A percentile compares a stretch with the other conserved stretches of the same genome.
Evolutionary conservation across 1,140 invertebrate species (phyloP).

Genomic region (Brachionus paranguensis): DNA sequence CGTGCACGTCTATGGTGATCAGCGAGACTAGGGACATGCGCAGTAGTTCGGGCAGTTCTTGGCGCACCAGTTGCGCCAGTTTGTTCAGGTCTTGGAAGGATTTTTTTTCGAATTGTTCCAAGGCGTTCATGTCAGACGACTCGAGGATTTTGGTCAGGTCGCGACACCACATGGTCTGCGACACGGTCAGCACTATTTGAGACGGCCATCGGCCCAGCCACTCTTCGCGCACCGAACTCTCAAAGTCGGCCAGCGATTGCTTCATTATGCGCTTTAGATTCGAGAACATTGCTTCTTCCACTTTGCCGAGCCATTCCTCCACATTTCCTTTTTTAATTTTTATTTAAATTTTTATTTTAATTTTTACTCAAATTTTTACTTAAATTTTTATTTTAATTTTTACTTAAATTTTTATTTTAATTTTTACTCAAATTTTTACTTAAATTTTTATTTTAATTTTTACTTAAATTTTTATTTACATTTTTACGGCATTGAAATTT

Average conservation of each 20-base stretch:
- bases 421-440: too few relatives aligned
- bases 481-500: too few relatives aligned
- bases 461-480: too few relatives aligned
- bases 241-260: constrained; percentile 64
- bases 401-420: too few relatives aligned
- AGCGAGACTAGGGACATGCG: constrained; percentile 71
- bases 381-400: too few relatives aligned
- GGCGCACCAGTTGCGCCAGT: constrained; percentile 68
- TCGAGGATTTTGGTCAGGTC: constrained; percentile 69
- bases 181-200: constrained; percentile 70
- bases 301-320: constrained; percentile 52
- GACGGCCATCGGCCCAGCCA: constrained; percentile 63
- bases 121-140: constrained; percentile 46
- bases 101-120: constrained; percentile 64
- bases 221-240: constrained; percentile 57
- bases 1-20: constrained; percentile 79
- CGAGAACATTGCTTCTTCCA: constrained; percentile 63
- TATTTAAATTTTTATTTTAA: neutral
- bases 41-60: constrained; percentile 64
- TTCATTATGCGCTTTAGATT: constrained; percentile 52
- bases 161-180: constrained; percentile 76
- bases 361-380: too few relatives aligned
- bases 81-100: constrained; percentile 65
- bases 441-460: too few relatives aligned
- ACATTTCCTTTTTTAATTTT: neutral